Conservation (phyloP, 2,888 invertebrate species). For the Buathra laborator region DNA sequence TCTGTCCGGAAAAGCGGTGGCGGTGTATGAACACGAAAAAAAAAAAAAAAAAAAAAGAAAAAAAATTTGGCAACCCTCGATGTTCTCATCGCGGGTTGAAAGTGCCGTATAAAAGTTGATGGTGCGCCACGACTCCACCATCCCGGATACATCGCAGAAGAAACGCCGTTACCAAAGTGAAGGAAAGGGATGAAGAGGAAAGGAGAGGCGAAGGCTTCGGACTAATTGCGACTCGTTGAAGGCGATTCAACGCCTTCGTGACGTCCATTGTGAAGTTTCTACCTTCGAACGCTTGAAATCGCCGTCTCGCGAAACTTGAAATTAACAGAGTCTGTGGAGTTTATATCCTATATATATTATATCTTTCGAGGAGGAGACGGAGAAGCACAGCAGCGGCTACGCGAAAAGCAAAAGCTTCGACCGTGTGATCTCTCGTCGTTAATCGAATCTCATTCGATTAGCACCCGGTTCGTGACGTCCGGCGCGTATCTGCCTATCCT, state of each 20-base stretch:
- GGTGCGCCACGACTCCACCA: neutral
- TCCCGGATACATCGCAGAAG: neutral
- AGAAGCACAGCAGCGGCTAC: neutral
- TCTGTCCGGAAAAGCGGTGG: conserved; percentile 22
- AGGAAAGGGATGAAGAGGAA: conserved; percentile 16
- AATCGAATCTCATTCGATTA: conserved; percentile 65
- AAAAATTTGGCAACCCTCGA: conserved; percentile 53
- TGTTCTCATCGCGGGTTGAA: conserved; percentile 40
- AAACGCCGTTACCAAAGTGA: conserved; percentile 3
- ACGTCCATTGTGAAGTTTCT: conserved; percentile 62
- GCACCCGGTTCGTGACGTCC: conserved; percentile 27
- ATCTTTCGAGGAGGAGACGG: neutral
- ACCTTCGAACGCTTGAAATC: conserved; percentile 6
- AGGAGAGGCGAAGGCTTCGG: conserved; percentile 15
- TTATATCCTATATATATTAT: conserved; percentile 11
- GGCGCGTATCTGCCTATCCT: conserved; percentile 4
- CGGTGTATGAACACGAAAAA: neutral
- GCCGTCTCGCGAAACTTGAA: conserved; percentile 4
- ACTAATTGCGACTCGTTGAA: conserved; percentile 66
- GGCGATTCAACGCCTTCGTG: conserved; percentile 66
- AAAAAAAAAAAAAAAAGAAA: conserved; percentile 16
- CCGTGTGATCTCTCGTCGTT: conserved; percentile 61
- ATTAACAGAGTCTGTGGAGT: conserved; percentile 41
- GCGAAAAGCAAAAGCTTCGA: conserved; percentile 25
- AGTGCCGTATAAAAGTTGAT: conserved; percentile 39